Evolutionary conservation across 2,888 invertebrate genomes (phyloP), one percentile per base, ranked within the genome.

Genomic region (Chouioia cunea): DNA sequence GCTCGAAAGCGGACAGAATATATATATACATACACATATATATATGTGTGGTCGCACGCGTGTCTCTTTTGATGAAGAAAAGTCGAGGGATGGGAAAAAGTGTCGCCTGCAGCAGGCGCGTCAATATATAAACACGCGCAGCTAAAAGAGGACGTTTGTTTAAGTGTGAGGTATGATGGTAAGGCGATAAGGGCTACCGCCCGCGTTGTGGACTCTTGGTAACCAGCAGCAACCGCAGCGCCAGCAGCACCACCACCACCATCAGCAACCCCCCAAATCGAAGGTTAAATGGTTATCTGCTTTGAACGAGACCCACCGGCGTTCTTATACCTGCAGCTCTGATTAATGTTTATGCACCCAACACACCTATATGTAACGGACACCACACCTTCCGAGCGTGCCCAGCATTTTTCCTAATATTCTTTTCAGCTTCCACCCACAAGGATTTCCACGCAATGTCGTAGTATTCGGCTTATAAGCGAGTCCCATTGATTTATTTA

Each of bases 81-180:
- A n/a, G n/a, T n/a, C n/a, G n/a, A n/a, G n/a, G n/a, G n/a, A n/a
- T n/a, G n/a, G 36, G 36, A 36, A 36, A 36, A 36, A 36, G 36
- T 10, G 10, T 36, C 36, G 6, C 10, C 36, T 36, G n/a, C n/a
- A n/a, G n/a, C n/a, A n/a, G n/a, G n/a, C n/a, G n/a, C n/a, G n/a
- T n/a, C n/a, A n/a, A n/a, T n/a, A n/a, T n/a, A 36, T 10, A 36
- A 36, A 36, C 36, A 27, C 27, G 12, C 36, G 36, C 6, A 36
- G 36, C 6, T 12, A 10, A 36, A 12, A 36, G 36, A 73, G 76
- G 74, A 73, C 74, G 36, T 78, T 76, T 78, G 77, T 76, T 76
- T 74, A 77, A 78, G 76, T 77, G 77, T 80, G 79, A 79, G 77
- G 73, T 65, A 68, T 76, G 80, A 81, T 76, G 80, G 81, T 81